Evolutionary conservation across 37 sponge, comb jelly and placozoan genomes (phyloP).

Genomic region (Mnemiopsis leidyi): DNA sequence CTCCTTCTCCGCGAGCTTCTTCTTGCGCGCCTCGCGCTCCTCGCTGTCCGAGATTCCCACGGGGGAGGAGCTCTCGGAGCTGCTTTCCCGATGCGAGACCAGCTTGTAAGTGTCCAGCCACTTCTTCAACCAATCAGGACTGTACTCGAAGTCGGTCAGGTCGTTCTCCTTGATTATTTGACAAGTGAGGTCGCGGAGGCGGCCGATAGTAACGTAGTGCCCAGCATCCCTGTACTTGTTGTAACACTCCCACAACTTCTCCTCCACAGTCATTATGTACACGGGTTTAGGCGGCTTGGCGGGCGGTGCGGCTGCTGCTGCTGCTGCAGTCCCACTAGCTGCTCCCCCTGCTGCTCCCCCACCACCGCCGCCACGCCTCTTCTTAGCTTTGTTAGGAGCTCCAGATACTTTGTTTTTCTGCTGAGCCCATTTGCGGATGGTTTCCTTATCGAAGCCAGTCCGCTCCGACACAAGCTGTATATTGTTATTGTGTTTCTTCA

Average conservation of each 20-base stretch:
- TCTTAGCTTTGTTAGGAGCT: constrained; percentile 16
- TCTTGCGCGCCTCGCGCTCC: constrained; percentile 5
- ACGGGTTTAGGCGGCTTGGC: background rate
- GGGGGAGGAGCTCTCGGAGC: constrained; percentile 24
- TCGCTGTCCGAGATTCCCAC: constrained; percentile 36
- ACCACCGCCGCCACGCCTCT: constrained; percentile 30
- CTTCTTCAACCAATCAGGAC: background rate
- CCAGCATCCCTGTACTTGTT: constrained; percentile 47
- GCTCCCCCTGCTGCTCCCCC: background rate
- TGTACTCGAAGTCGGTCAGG: constrained; percentile 5
- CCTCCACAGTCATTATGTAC: constrained; percentile 34
- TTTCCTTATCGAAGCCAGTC: constrained; percentile 50
- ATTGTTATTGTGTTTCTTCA: constrained; percentile 41
- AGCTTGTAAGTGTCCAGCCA: constrained; percentile 32
- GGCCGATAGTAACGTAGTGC: constrained; percentile 8
- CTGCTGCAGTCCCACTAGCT: background rate
- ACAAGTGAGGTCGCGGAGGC: background rate
- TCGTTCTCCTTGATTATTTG: constrained; percentile 6
- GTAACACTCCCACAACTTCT: constrained; percentile 57
- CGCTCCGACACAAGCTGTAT: background rate
- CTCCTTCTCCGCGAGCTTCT: constrained; percentile 7
- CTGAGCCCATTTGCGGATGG: constrained; percentile 14
- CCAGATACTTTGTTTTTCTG: background rate
- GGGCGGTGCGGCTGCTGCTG: background rate
- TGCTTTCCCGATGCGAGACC: background rate